Conservation (phyloP, 2,797 vertebrate species). For the Manis javanica region DNA sequence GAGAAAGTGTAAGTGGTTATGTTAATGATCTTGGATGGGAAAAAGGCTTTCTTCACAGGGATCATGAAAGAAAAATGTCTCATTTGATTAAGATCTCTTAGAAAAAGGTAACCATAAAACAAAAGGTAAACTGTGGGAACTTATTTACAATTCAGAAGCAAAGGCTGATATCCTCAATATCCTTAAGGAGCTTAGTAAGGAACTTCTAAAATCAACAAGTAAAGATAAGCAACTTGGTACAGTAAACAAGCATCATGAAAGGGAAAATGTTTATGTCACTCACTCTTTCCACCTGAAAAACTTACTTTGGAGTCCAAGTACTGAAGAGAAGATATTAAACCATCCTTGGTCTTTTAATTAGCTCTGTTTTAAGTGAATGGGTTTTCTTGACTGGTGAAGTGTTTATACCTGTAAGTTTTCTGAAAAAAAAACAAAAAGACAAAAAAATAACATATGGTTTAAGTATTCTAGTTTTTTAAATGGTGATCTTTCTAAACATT, state of each 20-base stretch:
- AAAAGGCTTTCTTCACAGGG: background rate
- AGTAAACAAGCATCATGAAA: background rate
- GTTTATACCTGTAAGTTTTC: background rate
- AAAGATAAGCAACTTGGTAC: background rate
- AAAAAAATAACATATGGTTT: background rate
- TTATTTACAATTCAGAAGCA: conserved; percentile 15
- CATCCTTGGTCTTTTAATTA: background rate
- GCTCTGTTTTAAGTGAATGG: background rate
- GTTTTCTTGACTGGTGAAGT: background rate
- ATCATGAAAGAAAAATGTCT: background rate
- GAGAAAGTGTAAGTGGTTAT: background rate
- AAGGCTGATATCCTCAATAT: background rate
- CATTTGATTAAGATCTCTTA: background rate
- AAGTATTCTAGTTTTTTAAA: background rate
- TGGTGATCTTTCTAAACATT: background rate
- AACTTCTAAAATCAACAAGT: background rate
- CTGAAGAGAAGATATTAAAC: background rate
- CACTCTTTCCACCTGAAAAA: background rate
- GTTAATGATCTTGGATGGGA: background rate
- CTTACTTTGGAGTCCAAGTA: background rate
- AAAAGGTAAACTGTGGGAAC: background rate
- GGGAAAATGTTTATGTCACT: background rate
- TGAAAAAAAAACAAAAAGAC: background rate
- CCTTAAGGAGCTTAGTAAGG: background rate
- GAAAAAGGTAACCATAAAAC: background rate